phyloP scores from a whole-genome alignment of 2,797 vertebrate species.

The Triplophysa bombifrons region DNA sequence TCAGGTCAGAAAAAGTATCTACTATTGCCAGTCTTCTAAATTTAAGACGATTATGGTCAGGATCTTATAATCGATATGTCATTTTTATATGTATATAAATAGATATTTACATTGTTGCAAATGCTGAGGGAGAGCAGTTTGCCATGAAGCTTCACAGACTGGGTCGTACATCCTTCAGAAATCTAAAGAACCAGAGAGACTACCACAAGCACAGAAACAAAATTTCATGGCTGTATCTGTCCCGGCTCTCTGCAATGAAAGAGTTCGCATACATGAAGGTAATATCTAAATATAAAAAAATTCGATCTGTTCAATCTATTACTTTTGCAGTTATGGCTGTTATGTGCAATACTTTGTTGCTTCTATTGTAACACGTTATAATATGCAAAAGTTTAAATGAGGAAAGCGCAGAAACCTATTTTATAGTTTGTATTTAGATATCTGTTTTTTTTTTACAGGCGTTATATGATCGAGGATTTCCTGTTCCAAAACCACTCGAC shows the following conservation, averaged over 20 bases:
- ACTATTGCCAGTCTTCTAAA: not conserved
- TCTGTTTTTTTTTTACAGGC: constrained; percentile 69
- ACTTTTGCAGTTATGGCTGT: no score
- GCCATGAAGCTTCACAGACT: constrained; percentile 93
- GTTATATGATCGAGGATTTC: constrained; percentile 89
- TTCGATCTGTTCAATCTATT: not conserved
- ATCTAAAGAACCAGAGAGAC: constrained; percentile 96
- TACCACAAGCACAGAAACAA: constrained; percentile 93
- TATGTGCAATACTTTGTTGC: no score
- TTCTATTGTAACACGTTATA: no score
- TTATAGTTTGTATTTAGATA: not conserved
- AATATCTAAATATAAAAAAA: constrained; percentile 2
- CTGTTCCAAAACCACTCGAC: constrained; percentile 94
- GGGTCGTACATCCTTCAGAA: constrained; percentile 94
- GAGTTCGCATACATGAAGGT: constrained; percentile 99
- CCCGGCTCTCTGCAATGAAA: constrained; percentile 94
- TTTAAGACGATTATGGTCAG: no score
- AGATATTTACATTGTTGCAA: constrained; percentile 97
- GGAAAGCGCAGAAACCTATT: no score
- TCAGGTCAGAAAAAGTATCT: constrained; percentile 78
- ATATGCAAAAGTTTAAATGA: no score
- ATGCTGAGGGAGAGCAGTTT: constrained; percentile 84
- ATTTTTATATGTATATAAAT: constrained; percentile 5
- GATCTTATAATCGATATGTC: no score
- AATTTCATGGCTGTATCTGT: constrained; percentile 97